phyloP scores from a whole-genome alignment of 1,140 invertebrate species.

The Pentalonia nigronervosa region DNA sequence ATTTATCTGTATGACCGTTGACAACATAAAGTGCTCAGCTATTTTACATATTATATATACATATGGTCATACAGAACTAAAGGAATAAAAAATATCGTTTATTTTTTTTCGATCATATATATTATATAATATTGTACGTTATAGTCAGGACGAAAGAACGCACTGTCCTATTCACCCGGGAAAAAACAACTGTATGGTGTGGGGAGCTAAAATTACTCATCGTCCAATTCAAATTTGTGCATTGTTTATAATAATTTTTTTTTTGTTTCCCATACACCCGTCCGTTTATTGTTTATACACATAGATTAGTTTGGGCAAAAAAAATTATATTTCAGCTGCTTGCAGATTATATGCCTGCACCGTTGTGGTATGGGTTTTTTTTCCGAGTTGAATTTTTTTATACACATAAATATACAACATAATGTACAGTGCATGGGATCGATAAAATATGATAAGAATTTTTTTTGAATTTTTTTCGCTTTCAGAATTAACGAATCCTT shows the following conservation, averaged over 20 bases:
- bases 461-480: background rate
- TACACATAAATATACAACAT: background rate
- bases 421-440: background rate
- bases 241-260: constrained; percentile 54
- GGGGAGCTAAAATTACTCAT: constrained; percentile 21
- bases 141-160: background rate
- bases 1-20: constrained; percentile 42
- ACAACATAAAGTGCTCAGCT: constrained; percentile 36
- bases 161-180: background rate
- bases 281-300: background rate
- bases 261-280: background rate
- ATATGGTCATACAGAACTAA: background rate
- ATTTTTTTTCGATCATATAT: constrained; percentile 14
- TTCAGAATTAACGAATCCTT: constrained; percentile 2
- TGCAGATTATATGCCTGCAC: background rate
- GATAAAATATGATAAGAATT: background rate
- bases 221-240: constrained; percentile 39
- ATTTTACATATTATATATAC: constrained; percentile 7
- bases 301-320: constrained; percentile 4
- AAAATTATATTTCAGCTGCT: constrained; percentile 52
- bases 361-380: background rate
- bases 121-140: background rate
- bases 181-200: background rate
- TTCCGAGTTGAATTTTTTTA: background rate
- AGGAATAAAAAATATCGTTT: constrained; percentile 10